Evolutionary conservation across 2,113 vertebrate species (phyloP).

Genomic region (Channa maculata): DNA sequence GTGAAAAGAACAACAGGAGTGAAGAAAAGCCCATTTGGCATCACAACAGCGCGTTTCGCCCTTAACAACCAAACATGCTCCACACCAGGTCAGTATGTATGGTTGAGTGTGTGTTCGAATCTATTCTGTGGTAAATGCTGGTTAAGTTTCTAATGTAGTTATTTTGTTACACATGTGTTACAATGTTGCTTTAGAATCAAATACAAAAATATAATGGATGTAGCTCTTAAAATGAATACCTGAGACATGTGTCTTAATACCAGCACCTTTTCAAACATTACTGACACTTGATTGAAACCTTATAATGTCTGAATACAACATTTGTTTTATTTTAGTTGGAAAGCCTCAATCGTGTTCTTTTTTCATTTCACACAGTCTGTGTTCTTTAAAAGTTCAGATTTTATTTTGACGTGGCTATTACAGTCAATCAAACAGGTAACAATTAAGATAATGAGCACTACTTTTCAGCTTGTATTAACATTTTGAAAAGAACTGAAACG

Average conservation of each 20-base stretch:
- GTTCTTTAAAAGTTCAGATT: constrained; percentile 9
- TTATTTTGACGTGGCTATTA: constrained; percentile 22
- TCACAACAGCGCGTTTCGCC: constrained; percentile 77
- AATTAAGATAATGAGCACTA: constrained; percentile 19
- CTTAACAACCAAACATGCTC: constrained; percentile 46
- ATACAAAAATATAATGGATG: background rate
- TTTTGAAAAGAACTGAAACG: constrained; percentile 9
- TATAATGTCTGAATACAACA: constrained; percentile 3
- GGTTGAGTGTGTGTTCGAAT: background rate
- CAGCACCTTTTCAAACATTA: background rate
- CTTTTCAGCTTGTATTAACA: constrained; percentile 30
- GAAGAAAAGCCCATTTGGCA: constrained; percentile 83
- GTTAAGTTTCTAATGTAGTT: too few species aligned
- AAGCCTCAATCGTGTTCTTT: background rate
- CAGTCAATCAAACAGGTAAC: constrained; percentile 17
- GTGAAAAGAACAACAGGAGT: constrained; percentile 75
- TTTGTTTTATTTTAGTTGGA: background rate
- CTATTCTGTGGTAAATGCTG: background rate
- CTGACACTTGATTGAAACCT: background rate
- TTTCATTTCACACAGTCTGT: constrained; percentile 1
- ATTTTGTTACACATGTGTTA: too few species aligned
- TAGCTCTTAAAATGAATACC: background rate
- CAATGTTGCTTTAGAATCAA: background rate
- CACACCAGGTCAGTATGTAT: constrained; percentile 77
- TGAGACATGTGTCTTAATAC: background rate